These are phyloP conservation scores for Lontra canadensis DNA, from an alignment of 2,113 vertebrate genomes.

Conservation along the genomic window DNA sequence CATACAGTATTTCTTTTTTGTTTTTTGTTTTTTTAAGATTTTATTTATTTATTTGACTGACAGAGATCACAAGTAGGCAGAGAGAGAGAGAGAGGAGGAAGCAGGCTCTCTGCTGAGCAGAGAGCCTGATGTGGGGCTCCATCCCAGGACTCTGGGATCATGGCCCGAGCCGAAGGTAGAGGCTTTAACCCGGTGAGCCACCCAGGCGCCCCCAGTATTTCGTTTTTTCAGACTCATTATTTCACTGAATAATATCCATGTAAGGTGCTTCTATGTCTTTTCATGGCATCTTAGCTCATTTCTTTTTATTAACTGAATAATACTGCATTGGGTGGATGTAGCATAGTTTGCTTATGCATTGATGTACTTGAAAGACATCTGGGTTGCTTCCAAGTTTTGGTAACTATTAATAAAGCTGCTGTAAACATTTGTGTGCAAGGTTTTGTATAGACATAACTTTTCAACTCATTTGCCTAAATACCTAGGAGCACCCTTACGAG, in stretches of 20 bases:
- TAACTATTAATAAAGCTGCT: not conserved
- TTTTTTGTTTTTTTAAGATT: no score
- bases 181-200: no score
- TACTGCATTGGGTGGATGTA: not conserved
- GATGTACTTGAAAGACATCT: not conserved
- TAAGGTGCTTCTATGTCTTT: not conserved
- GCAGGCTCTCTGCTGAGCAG: no score
- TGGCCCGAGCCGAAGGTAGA: no score
- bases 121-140: no score
- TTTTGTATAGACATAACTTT: not conserved
- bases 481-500: not conserved
- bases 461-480: not conserved
- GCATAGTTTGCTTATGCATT: not conserved
- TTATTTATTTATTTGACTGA: no score
- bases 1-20: not conserved
- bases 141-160: no score
- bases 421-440: not conserved
- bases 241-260: not conserved
- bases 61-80: no score
- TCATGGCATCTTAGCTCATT: not conserved
- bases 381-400: not conserved
- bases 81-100: no score
- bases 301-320: not conserved
- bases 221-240: not conserved
- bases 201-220: not conserved